phyloP scores from a whole-genome alignment of 2,113 vertebrate species.

The Channa maculata region DNA sequence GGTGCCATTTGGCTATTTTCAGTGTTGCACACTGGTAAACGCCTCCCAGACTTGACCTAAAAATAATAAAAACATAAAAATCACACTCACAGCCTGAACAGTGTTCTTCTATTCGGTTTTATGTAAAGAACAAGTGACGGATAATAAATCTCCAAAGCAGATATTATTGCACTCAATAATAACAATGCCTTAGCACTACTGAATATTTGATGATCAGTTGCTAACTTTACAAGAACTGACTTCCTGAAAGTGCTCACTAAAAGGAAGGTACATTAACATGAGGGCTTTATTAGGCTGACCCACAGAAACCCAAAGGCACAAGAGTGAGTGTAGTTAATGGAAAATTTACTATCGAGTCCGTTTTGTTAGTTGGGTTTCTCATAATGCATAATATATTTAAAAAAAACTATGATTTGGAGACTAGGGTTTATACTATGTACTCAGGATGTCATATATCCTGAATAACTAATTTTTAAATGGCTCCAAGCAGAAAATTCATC shows the following conservation, averaged over 20 bases:
- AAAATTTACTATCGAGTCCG: neutral
- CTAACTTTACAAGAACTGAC: slow-evolving; percentile 51
- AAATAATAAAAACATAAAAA: slow-evolving; percentile 16
- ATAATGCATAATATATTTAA: no score
- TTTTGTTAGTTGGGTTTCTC: neutral
- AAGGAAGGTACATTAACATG: slow-evolving; percentile 43
- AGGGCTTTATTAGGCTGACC: slow-evolving; percentile 24
- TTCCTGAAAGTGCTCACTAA: slow-evolving; percentile 63
- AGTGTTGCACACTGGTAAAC: slow-evolving; percentile 40
- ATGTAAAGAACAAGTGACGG: slow-evolving; percentile 16
- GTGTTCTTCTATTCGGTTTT: slow-evolving; percentile 5
- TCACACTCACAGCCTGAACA: neutral
- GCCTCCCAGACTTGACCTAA: slow-evolving; percentile 61
- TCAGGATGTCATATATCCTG: slow-evolving; percentile 3
- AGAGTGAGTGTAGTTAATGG: slow-evolving; percentile 9
- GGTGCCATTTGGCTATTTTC: slow-evolving; percentile 58
- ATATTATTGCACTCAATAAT: slow-evolving; percentile 33
- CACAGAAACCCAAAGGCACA: slow-evolving; percentile 16
- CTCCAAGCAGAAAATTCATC: neutral
- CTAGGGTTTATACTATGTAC: neutral
- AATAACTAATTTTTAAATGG: slow-evolving; percentile 8
- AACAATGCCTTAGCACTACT: slow-evolving; percentile 39
- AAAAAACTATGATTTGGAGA: neutral
- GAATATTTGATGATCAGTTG: slow-evolving; percentile 74
- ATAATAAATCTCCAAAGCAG: slow-evolving; percentile 26